These are phyloP conservation scores for Myocastor coypus DNA, from an alignment of 2,113 vertebrate genomes.

Conservation along the genomic window DNA sequence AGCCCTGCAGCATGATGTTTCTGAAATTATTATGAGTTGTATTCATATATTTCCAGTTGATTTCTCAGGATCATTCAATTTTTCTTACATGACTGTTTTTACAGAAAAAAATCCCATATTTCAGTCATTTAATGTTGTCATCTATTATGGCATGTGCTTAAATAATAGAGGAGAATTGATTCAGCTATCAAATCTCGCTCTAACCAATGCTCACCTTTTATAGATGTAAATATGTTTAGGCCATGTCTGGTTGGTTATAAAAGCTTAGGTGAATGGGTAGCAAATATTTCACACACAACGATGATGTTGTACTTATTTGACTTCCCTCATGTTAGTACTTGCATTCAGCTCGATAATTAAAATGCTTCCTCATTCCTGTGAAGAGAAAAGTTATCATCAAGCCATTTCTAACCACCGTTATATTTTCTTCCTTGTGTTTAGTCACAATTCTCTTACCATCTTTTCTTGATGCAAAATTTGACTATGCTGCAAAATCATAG, in stretches of 20 bases:
- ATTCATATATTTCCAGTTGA: not conserved
- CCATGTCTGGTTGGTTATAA: not conserved
- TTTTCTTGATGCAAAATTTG: not conserved
- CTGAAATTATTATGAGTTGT: not conserved
- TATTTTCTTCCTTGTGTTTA: constrained; percentile 31
- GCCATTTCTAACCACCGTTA: not conserved
- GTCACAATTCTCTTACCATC: not conserved
- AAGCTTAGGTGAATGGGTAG: not conserved
- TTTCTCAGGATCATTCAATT: not conserved
- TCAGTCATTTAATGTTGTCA: not conserved
- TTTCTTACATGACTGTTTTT: constrained; percentile 28
- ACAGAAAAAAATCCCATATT: constrained; percentile 20
- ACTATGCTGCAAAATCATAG: not conserved
- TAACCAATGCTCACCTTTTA: not conserved
- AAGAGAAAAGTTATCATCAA: constrained; percentile 41
- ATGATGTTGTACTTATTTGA: constrained; percentile 21
- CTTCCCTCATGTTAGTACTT: not conserved
- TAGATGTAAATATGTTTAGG: not conserved
- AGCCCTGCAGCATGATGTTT: not conserved
- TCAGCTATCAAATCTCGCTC: not conserved
- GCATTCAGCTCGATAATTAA: constrained; percentile 12
- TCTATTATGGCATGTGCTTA: not conserved
- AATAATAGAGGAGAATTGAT: not conserved
- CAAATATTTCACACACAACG: not conserved
- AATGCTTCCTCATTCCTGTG: not conserved